phyloP scores from a whole-genome alignment of 2,888 invertebrate genomes.

The Parapristionchus giblindavisi region DNA sequence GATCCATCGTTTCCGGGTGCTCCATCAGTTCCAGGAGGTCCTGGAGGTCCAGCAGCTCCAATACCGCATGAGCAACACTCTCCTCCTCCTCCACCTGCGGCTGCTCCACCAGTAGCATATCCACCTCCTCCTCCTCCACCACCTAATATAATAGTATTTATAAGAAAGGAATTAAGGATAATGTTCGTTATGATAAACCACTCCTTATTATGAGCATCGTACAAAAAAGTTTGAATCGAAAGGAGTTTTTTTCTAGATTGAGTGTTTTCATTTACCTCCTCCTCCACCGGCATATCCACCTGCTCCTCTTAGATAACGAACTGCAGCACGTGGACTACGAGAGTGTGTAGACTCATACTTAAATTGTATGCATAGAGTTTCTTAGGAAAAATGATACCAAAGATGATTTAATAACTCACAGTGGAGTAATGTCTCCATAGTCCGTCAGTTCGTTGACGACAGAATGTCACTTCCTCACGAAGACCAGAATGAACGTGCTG shows the following conservation, averaged over 20 bases:
- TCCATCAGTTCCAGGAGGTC: slow-evolving; percentile 29
- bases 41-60: slow-evolving; percentile 21
- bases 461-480: slow-evolving; percentile 31
- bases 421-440: slow-evolving; percentile 29
- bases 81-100: slow-evolving; percentile 9
- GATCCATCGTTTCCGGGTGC: neutral
- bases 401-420: neutral
- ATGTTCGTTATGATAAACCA: neutral
- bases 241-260: neutral
- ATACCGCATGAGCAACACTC: slow-evolving; percentile 2
- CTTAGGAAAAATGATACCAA: neutral
- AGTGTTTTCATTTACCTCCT: too few species aligned
- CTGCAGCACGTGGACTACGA: slow-evolving; percentile 23
- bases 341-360: slow-evolving; percentile 33
- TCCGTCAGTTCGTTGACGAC: slow-evolving; percentile 30
- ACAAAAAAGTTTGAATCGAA: neutral
- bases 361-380: too few species aligned
- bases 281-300: slow-evolving; percentile 16
- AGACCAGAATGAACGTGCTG: slow-evolving; percentile 34
- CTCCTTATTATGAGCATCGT: neutral
- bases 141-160: neutral
- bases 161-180: neutral
- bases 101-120: slow-evolving; percentile 24
- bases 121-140: slow-evolving; percentile 33
- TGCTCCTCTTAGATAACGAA: slow-evolving; percentile 14